Evolutionary conservation across 2,888 invertebrate species (phyloP), one percentile per base, ranked within the genome.

Genomic region (Eurytoma adleriae): DNA sequence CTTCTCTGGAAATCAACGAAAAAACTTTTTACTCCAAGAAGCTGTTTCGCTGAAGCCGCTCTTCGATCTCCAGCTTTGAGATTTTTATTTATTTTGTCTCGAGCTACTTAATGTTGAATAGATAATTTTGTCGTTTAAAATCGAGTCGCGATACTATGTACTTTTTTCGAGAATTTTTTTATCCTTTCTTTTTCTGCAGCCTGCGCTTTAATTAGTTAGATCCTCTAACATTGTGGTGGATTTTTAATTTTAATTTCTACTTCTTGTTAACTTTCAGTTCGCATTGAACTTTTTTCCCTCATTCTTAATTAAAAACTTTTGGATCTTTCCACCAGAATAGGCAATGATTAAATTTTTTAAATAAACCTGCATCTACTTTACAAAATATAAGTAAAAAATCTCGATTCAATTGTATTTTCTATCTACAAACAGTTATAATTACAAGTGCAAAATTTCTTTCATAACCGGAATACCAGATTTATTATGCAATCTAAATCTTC

Each of bases 1-100:
- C n/a, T 56, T 71, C 52, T 61, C 66, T 20, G 27, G 66, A 74
- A 74, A 62, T 74, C 73, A 20, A 74, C 40, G 48, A 54, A 66
- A 66, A 62, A 74, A 74, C 73, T 66, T 64, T 64, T 74, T 27
- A 52, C 73, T 66, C 73, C 12, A 54, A 54, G 52, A 61, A 50
- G 48, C 57, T 50, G 40, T 10, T 20, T 71, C 57, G 1, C 40
- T 24, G 10, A 30, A 73, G 30, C n/a, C 1, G 2, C 54, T 13
- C 20, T 54, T n/a, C 54, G n/a, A 40, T 40, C 40, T 40, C 7
- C 40, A 1, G 40, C 40, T 40, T 40, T 40, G 40, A n/a, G 40
- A 56, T 48, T 74, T 20, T 56, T 74, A 74, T 74, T 74, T 74
- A 74, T 61, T 74, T 56, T 18, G 56, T 16, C 48, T 24, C 10